phyloP scores from a whole-genome alignment of 2,888 invertebrate genomes.

The Teleogryllus oceanicus region DNA sequence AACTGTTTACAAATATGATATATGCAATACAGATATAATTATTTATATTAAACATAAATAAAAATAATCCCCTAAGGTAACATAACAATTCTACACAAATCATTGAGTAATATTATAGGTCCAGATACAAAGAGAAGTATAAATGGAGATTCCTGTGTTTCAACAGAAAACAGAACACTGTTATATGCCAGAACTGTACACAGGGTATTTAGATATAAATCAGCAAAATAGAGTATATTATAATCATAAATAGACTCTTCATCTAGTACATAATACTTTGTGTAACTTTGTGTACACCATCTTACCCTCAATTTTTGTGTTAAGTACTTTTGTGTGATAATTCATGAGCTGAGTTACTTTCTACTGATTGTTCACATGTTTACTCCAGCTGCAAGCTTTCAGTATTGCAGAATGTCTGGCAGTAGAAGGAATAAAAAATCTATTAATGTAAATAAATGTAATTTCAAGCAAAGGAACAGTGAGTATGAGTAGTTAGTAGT shows the following conservation, averaged over 20 bases:
- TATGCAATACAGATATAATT: neutral
- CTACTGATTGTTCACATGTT: slow-evolving; percentile 18
- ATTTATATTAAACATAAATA: slow-evolving; percentile 3
- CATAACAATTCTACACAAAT: neutral
- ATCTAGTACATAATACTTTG: slow-evolving; percentile 4
- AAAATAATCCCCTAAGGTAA: slow-evolving; percentile 11
- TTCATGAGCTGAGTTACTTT: slow-evolving; percentile 6
- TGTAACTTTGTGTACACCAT: neutral
- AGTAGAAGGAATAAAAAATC: neutral
- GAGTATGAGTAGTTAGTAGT: neutral
- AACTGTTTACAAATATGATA: too few species aligned
- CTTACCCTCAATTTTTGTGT: neutral
- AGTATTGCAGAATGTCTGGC: neutral
- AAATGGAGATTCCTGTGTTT: neutral
- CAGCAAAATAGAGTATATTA: slow-evolving; percentile 18
- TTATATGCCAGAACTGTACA: neutral
- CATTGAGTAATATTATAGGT: too few species aligned
- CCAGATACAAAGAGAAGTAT: too few species aligned
- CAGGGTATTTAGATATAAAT: neutral
- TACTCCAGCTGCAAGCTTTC: slow-evolving; percentile 2
- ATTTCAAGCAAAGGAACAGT: too few species aligned
- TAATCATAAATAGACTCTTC: slow-evolving; percentile 18
- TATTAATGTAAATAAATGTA: neutral
- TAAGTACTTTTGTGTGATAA: neutral
- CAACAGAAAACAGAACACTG: neutral